Evolutionary conservation across 1,140 invertebrate genomes (phyloP), one percentile per base, ranked within the genome.

Genomic region (Orius insidiosus): DNA sequence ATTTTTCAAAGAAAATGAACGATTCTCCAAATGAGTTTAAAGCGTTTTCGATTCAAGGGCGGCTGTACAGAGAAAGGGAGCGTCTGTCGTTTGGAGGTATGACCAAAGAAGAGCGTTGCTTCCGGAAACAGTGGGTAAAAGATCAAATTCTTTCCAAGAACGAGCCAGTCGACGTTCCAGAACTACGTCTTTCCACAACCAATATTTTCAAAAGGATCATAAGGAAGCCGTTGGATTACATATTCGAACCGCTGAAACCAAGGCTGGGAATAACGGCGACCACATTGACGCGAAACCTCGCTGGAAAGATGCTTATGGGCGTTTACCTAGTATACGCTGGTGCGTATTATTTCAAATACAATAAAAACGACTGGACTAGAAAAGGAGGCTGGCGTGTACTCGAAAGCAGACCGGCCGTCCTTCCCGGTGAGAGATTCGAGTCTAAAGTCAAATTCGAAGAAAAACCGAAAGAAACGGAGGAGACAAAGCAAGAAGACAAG

Each of bases 201-300:
- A 89, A 90, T 62, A 76, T 79, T 6, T 78, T 92, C 47, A 71
- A 81, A 54, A 69, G 85, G 50, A 64, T 78, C 40, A 86, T 85
- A 54, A 70, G 72, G 46, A 65, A 60, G 14, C 85, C 85, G 0
- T 59, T 85, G 51, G 71, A 88, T 60, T 57, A n/a, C 24, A 1
- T 44, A 5, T 47, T 18, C 11, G 32, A 19, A 24, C 2, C 36
- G 24, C 36, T 50, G 5, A 15, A 30, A 34, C 38, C 45, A 41
- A 24, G 42, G 14, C 6, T 50, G 15, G 47, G 47, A 10, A 15
- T 36, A 2, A 24, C 59, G 3, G 54, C 58, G 33, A 74, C 80
- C 34, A 50, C 49, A 39, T 54, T 66, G 14, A 56, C 71, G 38
- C 70, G 83, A 52, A 74, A 68, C 51, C 60, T 72, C 36, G 68